Base-by-base conservation (phyloP, 2,797 vertebrate species). In the Myotis vivesi region DNA sequence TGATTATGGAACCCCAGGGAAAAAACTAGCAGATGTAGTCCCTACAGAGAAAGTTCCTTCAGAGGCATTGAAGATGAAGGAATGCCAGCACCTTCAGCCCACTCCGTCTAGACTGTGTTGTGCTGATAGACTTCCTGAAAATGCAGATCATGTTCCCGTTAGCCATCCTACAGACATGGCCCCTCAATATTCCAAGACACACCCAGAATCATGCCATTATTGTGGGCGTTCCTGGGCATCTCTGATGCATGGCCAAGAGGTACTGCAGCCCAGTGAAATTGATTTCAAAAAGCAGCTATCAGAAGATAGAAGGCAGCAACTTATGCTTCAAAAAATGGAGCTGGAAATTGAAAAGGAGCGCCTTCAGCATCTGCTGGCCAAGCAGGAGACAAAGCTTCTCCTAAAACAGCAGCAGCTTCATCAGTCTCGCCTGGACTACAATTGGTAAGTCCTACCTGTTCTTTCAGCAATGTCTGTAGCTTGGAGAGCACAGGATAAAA, bases 271-370 rank as follows among this genome's bases (percentile, higher is more conserved):
- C 41, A 97, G 88, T 92, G 97, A 97, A 95, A 80, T 57, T 19
- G 93, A 97, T 23, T 8, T 90, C 46, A 94, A 96, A 87, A 98
- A 92, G 96, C 98, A 96, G 72, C 97, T 98, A 6, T 99, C 99
- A 86, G 99, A 99, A 96, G 99, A 99, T 95, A 99, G 98, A 97
- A 98, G 98, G 76, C 98, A 99, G 92, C 98, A 98, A 87, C 98
- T 99, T 86, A 97, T 99, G 96, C 97, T 99, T 97, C 99, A 99
- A 98, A 99, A 99, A 98, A 98, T 99, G 98, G 99, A 99, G 97
- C 98, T 99, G 96, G 99, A 99, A 98, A 97, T 98, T 94, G 99
- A 99, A 98, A 98, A 99, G 95, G 99, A 99, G 79, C 98, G 97
- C 92, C 99, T 99, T 83, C 99, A 99, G 92, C 97, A 98, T 80